phyloP scores from a whole-genome alignment of 1,140 invertebrate genomes.

The Aleiodes sp. region DNA sequence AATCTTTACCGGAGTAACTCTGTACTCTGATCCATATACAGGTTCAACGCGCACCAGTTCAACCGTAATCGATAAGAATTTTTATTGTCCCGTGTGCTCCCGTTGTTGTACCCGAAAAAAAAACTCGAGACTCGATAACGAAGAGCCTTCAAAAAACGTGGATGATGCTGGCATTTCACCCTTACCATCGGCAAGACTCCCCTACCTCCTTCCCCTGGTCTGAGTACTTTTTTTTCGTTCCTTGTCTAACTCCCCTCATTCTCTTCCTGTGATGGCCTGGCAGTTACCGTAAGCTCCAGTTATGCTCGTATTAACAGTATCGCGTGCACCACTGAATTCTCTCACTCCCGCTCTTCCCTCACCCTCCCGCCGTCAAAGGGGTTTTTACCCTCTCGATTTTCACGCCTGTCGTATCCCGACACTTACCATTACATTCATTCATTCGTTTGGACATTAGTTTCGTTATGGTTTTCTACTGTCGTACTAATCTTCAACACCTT shows the following conservation, averaged over 20 bases:
- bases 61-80: conserved; percentile 31
- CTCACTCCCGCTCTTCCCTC: neutral
- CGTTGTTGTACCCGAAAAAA: conserved; percentile 5
- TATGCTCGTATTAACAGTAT: conserved; percentile 35
- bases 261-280: neutral
- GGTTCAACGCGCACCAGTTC: conserved; percentile 12
- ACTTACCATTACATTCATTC: conserved; percentile 28
- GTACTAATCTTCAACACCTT: too few species aligned
- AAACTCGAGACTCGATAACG: conserved; percentile 11
- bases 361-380: neutral
- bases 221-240: neutral
- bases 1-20: neutral
- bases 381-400: conserved; percentile 15
- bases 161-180: neutral
- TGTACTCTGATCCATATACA: neutral
- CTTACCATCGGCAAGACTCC: neutral
- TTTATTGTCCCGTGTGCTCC: conserved; percentile 20
- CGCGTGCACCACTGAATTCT: neutral
- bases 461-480: conserved; percentile 18
- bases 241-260: neutral
- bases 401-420: conserved; percentile 25
- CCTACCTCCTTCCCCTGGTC: neutral
- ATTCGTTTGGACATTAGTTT: conserved; percentile 7
- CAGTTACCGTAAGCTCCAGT: conserved; percentile 34
- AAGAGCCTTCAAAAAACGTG: neutral